Evolutionary conservation across 2,888 invertebrate genomes (phyloP).

Genomic region (Chloroclystis v-ata): DNA sequence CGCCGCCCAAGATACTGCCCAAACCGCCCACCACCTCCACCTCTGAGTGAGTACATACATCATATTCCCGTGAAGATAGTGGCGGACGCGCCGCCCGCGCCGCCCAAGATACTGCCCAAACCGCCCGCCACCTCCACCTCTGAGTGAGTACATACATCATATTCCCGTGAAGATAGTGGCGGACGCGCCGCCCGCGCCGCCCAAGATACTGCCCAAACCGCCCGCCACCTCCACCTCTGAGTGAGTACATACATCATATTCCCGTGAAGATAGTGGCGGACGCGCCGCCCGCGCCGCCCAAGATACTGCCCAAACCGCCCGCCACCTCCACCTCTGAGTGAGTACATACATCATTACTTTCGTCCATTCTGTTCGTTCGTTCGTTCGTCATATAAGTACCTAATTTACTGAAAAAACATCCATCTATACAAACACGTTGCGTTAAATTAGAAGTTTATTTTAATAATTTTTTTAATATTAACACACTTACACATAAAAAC

Average conservation of each 20-base stretch:
- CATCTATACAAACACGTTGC: too few relatives aligned
- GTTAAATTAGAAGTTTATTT: too few relatives aligned
- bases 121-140: slow-evolving; percentile 49
- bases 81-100: slow-evolving; percentile 48
- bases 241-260: slow-evolving; percentile 45
- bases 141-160: slow-evolving; percentile 54
- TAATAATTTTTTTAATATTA: too few relatives aligned
- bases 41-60: slow-evolving; percentile 57
- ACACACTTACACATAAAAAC: too few relatives aligned
- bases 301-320: slow-evolving; percentile 58
- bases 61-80: slow-evolving; percentile 32
- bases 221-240: slow-evolving; percentile 49
- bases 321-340: slow-evolving; percentile 53
- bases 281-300: slow-evolving; percentile 46
- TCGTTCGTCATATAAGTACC: too few relatives aligned
- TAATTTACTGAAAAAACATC: too few relatives aligned
- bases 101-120: slow-evolving; percentile 55
- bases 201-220: slow-evolving; percentile 58
- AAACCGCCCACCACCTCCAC: slow-evolving; percentile 52
- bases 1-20: slow-evolving; percentile 53
- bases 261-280: slow-evolving; percentile 42
- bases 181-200: slow-evolving; percentile 46
- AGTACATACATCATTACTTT: too few relatives aligned
- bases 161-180: slow-evolving; percentile 38
- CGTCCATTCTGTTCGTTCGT: too few relatives aligned